Base-by-base conservation (phyloP, 1,140 invertebrate genomes). In the Drosophila murphyi region DNA sequence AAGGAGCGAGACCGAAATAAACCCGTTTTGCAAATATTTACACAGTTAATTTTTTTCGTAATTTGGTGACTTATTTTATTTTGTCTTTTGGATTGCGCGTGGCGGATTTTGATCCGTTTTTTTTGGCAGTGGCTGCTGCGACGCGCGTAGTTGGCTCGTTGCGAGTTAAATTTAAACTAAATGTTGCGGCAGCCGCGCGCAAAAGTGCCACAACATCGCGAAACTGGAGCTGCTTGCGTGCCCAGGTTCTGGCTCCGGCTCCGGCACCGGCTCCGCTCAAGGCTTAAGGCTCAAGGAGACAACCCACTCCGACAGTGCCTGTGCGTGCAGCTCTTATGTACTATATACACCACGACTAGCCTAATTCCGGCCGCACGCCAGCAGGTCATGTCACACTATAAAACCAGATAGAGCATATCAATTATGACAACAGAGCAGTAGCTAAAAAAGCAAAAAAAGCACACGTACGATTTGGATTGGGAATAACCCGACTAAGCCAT, bases 151-250 rank as follows among this genome's bases (percentile, higher is more conserved):
- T 90, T 82, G 54, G 67, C 73, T 52, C 82, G 69, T 72, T 78
- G 86, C 87, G 68, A 87, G 86, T 90, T 90, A 80, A 90, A 77
- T 90, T 90, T 90, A 90, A 90, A 90, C 86, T 90, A 89, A 90
- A 85, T 59, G 70, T 68, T 65, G 45, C 59, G 56, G 62, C 55
- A 68, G 47, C 45, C 47, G 51, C 52, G 51, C 83, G 72, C 50
- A 39, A 73, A 70, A 70, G 61, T 68, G 70, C 70, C 32, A 56
- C 39, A 72, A 76, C 62, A 72, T 76, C 57, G 74, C 74, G 63
- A 76, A 77, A 73, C 54, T 61, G 61, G 35, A 62, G 57, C 48
- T 48, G 47, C 12, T 76, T 71, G 72, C 54, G 67, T 73, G 68
- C 59, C 7, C n/a, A 56, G 54, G 39, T 10, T n/a, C 10, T 43